A percentile compares a stretch with the other conserved stretches of the same genome.
Evolutionary conservation across 2,797 vertebrate genomes (phyloP).

Genomic region (Oryzias dopingdopingensis): DNA sequence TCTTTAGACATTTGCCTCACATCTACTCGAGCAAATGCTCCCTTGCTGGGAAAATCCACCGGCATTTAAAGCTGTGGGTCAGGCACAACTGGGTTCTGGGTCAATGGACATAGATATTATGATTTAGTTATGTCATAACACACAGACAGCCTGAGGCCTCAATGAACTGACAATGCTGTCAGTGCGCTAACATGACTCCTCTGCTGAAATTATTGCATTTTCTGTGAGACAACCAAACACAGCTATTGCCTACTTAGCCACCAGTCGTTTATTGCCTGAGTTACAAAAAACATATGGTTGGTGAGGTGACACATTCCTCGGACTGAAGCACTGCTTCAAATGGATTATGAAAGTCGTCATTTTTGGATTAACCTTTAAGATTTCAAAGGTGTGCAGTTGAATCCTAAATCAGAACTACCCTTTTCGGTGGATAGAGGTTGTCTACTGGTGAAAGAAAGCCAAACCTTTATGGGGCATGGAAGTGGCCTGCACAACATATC

Average conservation of each 20-base stretch:
- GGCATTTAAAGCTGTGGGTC: conserved; percentile 7
- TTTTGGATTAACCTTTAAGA: not conserved
- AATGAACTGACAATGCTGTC: conserved; percentile 5
- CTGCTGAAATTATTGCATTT: not conserved
- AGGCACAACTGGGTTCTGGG: conserved; percentile 5
- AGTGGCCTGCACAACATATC: too few species aligned
- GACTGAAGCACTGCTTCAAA: too few species aligned
- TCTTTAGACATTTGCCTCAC: conserved; percentile 28
- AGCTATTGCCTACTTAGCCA: not conserved
- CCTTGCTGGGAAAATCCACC: not conserved
- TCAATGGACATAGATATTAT: conserved; percentile 5
- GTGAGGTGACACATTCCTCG: not conserved
- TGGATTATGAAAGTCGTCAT: not conserved
- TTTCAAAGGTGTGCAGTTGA: not conserved
- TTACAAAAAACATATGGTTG: not conserved
- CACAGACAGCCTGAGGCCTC: conserved; percentile 4
- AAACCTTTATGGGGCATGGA: too few species aligned
- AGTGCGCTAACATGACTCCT: not conserved
- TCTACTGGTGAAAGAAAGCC: too few species aligned
- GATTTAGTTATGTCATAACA: conserved; percentile 7
- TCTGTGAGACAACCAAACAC: not conserved
- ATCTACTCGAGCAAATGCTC: conserved; percentile 9
- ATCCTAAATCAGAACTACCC: not conserved
- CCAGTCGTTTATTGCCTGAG: not conserved
- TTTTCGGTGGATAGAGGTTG: not conserved